Evolutionary conservation across 2,797 vertebrate species (phyloP), one percentile per base, ranked within the genome.

Genomic region (Semotilus atromaculatus): DNA sequence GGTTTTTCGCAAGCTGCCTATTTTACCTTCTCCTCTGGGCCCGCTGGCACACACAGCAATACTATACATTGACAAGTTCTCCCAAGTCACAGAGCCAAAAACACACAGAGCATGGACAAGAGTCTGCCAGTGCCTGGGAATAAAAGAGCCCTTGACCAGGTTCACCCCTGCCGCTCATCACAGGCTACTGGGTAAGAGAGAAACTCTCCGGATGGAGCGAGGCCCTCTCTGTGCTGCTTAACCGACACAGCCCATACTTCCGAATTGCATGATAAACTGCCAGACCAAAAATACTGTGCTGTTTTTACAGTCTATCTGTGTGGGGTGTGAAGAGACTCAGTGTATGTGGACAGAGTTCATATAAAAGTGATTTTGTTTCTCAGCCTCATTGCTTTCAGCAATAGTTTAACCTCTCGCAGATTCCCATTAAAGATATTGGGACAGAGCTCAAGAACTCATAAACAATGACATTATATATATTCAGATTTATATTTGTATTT

Each of bases 1-100:
- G 94, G 94, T 94, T 94, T 92, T 94, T 93, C 90, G 82, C 90
- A 92, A 94, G 90, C 93, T 93, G 93, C 92, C 91, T 93, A 95
- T 95, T 95, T 94, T 87, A 94, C 91, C 92, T 89, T 84, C 86
- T 76, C 91, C 85, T 76, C 91, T 89, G 90, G 91, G 90, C 90
- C 90, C 81, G 82, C 91, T 92, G 91, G 90, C 90, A 90, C 89
- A 89, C 89, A 89, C 79, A 80, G 86, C 68, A 64, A 82, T 86
- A 79, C 79, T 88, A 85, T 86, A 85, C 89, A 88, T 76, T 91
- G 89, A 92, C 89, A 91, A 88, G 85, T 90, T 90, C 91, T 43
- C 38, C 40, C 23, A 62, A 77, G 43, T 62, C 48, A 36, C 75
- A 79, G 34, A 48, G 67, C 38, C 55, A 55, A 45, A 77, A 81